Evolutionary conservation across 2,113 vertebrate species (phyloP).

Genomic region (Nipponia nippon): DNA sequence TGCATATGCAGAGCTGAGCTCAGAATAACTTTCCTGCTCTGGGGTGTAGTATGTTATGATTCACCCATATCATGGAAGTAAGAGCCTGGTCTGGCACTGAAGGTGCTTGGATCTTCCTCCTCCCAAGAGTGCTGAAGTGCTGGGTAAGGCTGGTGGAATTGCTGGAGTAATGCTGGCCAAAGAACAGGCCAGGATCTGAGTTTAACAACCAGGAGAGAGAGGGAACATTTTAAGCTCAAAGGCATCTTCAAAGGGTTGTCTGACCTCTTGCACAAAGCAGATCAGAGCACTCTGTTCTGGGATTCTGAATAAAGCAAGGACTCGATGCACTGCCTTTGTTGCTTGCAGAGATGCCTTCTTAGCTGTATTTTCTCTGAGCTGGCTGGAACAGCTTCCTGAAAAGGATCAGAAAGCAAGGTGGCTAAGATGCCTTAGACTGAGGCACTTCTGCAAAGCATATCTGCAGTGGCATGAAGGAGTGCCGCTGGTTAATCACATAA

Average conservation of each 20-base stretch:
- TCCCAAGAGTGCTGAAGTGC: not conserved
- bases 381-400: not conserved
- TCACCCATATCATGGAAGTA: not conserved
- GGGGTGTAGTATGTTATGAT: not conserved
- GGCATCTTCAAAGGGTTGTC: not conserved
- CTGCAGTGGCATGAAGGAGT: not conserved
- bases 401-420: not conserved
- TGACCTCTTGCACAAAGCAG: not conserved
- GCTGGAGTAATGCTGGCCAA: not conserved
- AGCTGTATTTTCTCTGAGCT: not conserved
- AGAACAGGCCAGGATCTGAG: not conserved
- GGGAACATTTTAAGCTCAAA: not conserved
- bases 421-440: not conserved
- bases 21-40: not conserved
- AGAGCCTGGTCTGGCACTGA: not conserved
- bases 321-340: not conserved
- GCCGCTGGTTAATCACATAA: not conserved
- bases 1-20: not conserved
- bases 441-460: fast-evolving
- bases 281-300: not conserved
- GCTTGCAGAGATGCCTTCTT: not conserved
- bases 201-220: not conserved
- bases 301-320: not conserved
- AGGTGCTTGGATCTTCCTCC: not conserved
- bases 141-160: not conserved